Evolutionary conservation across 2,113 vertebrate species (phyloP), one percentile per base, ranked within the genome.

Genomic region (Toxotes jaculatrix): DNA sequence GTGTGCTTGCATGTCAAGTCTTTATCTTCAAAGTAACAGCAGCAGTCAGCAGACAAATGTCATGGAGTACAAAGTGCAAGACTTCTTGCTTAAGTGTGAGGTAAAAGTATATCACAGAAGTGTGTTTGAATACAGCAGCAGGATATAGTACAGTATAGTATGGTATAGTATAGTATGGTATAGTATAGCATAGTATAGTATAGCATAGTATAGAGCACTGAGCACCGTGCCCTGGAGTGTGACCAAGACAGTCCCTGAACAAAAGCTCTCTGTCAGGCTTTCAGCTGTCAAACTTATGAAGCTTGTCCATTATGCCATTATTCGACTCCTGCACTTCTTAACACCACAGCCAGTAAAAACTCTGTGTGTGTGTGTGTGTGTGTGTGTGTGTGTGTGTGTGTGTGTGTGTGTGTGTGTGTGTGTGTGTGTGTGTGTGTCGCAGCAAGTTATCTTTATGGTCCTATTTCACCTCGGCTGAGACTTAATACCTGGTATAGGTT

Each of bases 271-370:
- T n/a, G 23, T 9, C 65, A 7, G 36, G 11, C 40, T 57, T 40
- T 70, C 59, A 75, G 49, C 76, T 83, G 80, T 77, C 72, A 83
- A 47, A 68, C 72, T 68, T 75, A 5, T 45, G 27, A 77, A 59
- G 47, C 32, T 12, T 40, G 21, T 9, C 53, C 36, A 60, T 70
- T 23, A 74, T 2, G 14, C 34, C 21, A 21, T 76, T 21, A 63
- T 70, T 23, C 32, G 23, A 11, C 6, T 17, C 2, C 40, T 13
- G 23, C 13, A 1, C 7, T 34, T n/a, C 31, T 55, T 40, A n/a
- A 7, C 36, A 11, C 3, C 27, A 9, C 1, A 77, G n/a, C 8
- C 11, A 11, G 61, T 62, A 2, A 69, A 63, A 57, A 3, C 10
- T 5, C 11, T 34, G 49, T 19, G 21, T 10, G 34, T 56, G 34